A percentile compares a stretch with the other conserved stretches of the same genome.
Evolutionary conservation across 2,797 vertebrate genomes (phyloP).

Genomic region (Lemur catta): DNA sequence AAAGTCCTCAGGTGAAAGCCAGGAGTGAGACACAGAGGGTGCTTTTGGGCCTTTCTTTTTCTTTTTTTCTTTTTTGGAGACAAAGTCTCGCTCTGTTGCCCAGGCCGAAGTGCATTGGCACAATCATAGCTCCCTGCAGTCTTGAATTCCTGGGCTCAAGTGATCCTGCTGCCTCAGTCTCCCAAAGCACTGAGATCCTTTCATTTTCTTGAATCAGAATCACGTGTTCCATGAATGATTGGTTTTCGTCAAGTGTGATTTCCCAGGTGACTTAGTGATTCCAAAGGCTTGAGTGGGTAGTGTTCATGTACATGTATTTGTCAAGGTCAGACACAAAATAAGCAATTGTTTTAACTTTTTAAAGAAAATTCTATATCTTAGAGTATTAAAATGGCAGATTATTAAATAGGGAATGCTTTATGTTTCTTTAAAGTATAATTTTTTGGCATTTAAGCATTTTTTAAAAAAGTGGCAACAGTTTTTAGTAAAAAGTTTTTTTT

Average conservation of each 20-base stretch:
- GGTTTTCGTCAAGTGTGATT: not conserved
- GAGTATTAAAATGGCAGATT: not conserved
- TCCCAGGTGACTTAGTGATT: not conserved
- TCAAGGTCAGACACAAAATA: not conserved
- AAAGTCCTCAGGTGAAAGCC: not conserved
- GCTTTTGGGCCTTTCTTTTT: not conserved
- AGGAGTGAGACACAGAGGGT: not conserved
- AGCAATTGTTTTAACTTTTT: not conserved
- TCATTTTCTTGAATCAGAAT: not conserved
- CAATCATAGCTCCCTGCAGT: not conserved
- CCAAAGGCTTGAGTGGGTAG: not conserved
- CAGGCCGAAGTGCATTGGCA: not conserved
- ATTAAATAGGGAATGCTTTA: not conserved
- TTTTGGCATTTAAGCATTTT: not conserved
- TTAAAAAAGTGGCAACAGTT: not conserved
- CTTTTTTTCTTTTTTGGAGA: not conserved
- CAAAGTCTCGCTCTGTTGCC: not conserved
- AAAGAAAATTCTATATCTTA: not conserved
- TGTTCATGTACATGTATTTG: not conserved
- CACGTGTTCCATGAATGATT: not conserved
- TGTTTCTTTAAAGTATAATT: not conserved
- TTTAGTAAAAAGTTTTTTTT: not conserved
- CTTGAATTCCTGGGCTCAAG: not conserved
- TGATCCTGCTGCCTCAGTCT: not conserved
- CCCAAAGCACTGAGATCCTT: not conserved